Percentiles rank a stretch among this genome's conserved stretches.
phyloP scores from a whole-genome alignment of 2,888 invertebrate species.

The Tipula lateralis region DNA sequence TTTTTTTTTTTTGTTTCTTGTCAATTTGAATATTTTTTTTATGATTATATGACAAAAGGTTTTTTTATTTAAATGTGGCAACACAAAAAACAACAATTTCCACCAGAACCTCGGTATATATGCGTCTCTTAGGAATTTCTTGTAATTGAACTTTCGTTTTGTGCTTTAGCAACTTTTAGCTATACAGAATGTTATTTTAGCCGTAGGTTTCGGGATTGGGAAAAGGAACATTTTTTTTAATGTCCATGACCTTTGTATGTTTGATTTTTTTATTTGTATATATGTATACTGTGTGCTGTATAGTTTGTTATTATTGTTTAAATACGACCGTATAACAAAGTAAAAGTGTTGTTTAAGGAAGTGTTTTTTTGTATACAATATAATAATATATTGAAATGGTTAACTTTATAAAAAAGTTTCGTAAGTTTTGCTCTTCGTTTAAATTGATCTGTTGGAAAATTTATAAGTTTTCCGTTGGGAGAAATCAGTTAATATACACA shows the following conservation, averaged over 20 bases:
- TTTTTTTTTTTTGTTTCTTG: not conserved
- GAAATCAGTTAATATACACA: not conserved
- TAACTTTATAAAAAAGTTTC: not conserved
- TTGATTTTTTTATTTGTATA: not conserved
- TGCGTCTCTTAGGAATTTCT: not conserved
- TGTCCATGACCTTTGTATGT: not conserved
- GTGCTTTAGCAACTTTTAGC: not conserved
- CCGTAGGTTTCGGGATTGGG: not conserved
- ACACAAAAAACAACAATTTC: not conserved
- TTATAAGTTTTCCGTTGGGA: not conserved
- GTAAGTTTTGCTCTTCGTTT: not conserved
- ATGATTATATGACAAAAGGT: not conserved
- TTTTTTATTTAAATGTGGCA: not conserved
- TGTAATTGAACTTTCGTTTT: not conserved
- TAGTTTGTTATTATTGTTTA: slow-evolving; percentile 24
- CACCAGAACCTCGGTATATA: not conserved
- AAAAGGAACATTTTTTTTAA: not conserved
- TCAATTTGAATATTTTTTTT: not conserved
- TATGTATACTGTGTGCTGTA: too few relatives aligned
- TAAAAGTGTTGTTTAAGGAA: not conserved
- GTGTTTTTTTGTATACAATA: not conserved
- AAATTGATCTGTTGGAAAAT: not conserved
- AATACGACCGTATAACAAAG: not conserved
- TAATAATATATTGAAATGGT: not conserved
- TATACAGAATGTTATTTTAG: not conserved